Conservation (phyloP, 2,113 vertebrate genomes). For the Neodon shergylaensis region DNA sequence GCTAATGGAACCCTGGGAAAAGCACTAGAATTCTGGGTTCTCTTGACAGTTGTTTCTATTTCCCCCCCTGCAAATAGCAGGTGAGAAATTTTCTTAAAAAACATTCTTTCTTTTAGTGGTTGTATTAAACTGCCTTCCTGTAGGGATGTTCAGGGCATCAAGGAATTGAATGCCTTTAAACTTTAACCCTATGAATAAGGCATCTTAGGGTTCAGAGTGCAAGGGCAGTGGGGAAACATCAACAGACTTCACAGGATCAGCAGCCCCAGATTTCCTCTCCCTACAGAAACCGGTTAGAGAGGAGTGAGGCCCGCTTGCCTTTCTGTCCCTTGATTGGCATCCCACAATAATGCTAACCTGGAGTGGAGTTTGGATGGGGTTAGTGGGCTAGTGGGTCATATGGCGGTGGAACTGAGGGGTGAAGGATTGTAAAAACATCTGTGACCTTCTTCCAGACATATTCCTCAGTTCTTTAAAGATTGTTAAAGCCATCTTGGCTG, state of each 20-base stretch:
- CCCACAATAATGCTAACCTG: background rate
- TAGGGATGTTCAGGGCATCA: slow-evolving; percentile 1
- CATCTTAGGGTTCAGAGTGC: background rate
- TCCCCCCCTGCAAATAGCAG: slow-evolving; percentile 24
- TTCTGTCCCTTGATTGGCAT: background rate
- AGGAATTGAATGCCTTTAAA: slow-evolving; percentile 31
- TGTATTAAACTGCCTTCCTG: background rate
- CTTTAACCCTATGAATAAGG: slow-evolving; percentile 18
- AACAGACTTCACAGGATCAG: background rate
- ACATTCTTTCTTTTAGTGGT: background rate
- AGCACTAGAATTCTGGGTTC: background rate
- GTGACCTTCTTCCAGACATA: background rate
- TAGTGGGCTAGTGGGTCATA: background rate
- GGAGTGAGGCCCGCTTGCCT: background rate
- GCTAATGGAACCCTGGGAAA: background rate
- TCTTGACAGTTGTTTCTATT: background rate
- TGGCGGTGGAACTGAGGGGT: background rate
- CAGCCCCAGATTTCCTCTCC: background rate
- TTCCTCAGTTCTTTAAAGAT: slow-evolving; percentile 36
- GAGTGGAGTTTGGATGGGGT: background rate
- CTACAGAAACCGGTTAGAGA: background rate
- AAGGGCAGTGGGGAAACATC: background rate
- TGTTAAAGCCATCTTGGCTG: slow-evolving; percentile 11
- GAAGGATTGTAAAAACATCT: background rate
- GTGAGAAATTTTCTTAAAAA: slow-evolving; percentile 32